Percentiles rank a stretch among this genome's conserved stretches.
Evolutionary conservation across 2,113 vertebrate genomes (phyloP).

Genomic region (Suncus etruscus): DNA sequence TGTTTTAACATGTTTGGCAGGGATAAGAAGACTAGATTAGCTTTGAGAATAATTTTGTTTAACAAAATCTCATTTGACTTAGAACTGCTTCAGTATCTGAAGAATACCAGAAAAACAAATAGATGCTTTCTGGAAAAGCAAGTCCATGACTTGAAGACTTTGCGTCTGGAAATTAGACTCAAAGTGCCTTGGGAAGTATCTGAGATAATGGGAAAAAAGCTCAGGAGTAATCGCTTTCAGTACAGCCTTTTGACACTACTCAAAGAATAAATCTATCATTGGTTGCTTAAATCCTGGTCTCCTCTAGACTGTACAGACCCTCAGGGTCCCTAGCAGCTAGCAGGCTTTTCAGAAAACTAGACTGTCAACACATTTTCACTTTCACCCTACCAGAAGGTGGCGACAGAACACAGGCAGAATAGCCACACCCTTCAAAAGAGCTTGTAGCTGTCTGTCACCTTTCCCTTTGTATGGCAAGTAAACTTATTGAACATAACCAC

Average conservation of each 20-base stretch:
- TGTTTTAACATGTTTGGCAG: slow-evolving; percentile 4
- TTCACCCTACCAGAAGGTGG: background rate
- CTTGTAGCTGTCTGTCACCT: background rate
- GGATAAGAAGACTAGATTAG: background rate
- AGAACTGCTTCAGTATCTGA: slow-evolving; percentile 6
- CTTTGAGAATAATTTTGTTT: background rate
- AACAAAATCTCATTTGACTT: slow-evolving; percentile 21
- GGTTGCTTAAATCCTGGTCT: background rate
- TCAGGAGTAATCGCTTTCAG: background rate
- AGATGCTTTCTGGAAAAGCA: slow-evolving; percentile 35
- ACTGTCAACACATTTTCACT: background rate
- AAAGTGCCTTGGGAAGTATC: background rate
- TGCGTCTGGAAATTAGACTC: background rate
- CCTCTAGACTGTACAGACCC: background rate
- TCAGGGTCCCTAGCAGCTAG: background rate
- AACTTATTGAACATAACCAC: background rate
- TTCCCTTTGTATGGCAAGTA: background rate
- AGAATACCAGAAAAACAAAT: background rate
- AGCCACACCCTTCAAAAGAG: background rate
- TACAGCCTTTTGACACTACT: background rate
- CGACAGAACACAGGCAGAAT: accelerated
- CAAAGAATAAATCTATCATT: background rate
- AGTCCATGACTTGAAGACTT: background rate
- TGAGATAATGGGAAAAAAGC: background rate
- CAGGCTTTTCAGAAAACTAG: background rate